phyloP scores from a whole-genome alignment of 2,888 invertebrate species.

The Atrina japonica region DNA sequence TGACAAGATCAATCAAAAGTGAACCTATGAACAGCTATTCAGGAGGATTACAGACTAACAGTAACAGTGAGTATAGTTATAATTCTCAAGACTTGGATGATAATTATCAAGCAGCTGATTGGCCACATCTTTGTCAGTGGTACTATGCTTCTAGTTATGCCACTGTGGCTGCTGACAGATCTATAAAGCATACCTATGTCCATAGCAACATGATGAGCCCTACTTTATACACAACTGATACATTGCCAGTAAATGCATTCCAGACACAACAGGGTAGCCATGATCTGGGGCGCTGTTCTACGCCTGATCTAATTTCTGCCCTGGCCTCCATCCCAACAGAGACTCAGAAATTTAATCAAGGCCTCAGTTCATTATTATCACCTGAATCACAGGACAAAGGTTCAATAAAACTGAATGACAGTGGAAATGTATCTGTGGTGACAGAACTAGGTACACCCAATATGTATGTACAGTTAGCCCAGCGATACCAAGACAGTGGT shows the following conservation, averaged over 20 bases:
- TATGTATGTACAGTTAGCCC: slow-evolving; percentile 37
- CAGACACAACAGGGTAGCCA: slow-evolving; percentile 13
- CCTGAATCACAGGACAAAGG: slow-evolving; percentile 14
- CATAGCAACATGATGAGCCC: not conserved
- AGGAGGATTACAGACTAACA: no score
- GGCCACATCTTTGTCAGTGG: slow-evolving; percentile 31
- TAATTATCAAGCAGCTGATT: slow-evolving; percentile 22
- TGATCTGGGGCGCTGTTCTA: slow-evolving; percentile 59
- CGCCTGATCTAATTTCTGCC: slow-evolving; percentile 58
- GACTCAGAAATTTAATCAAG: slow-evolving; percentile 31
- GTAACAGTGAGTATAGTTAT: no score
- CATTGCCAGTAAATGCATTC: not conserved
- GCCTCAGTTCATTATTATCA: slow-evolving; percentile 27
- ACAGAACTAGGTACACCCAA: slow-evolving; percentile 10
- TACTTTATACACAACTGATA: not conserved
- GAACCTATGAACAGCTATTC: no score
- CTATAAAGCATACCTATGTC: not conserved
- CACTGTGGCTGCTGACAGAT: not conserved
- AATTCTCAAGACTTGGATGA: slow-evolving; percentile 12
- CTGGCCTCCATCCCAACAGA: slow-evolving; percentile 56
- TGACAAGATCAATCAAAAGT: no score
- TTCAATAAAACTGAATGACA: not conserved
- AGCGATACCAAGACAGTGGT: slow-evolving; percentile 58
- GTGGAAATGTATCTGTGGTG: slow-evolving; percentile 26
- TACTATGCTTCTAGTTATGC: slow-evolving; percentile 33